phyloP scores from a whole-genome alignment of 92 coral and sea anemone species.

The Phymanthus crucifer region DNA sequence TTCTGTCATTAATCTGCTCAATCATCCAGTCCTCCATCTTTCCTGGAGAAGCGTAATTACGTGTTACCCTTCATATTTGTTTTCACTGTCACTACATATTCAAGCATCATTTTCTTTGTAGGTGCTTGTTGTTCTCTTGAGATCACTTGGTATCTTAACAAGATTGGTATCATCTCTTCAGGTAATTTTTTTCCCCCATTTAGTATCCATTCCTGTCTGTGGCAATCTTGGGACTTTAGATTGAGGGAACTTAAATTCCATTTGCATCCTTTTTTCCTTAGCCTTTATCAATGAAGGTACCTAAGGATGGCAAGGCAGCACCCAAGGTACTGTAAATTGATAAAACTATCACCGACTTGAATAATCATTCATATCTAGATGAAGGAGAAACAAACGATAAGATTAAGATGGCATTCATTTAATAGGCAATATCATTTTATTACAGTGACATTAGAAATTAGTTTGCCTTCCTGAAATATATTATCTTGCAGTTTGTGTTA shows the following conservation, averaged over 20 bases:
- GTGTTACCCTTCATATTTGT: too few relatives aligned
- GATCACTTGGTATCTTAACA: conserved; percentile 79
- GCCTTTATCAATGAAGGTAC: conserved; percentile 45
- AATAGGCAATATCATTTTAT: too few relatives aligned
- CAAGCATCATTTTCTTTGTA: conserved; percentile 1
- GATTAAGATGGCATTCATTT: too few relatives aligned
- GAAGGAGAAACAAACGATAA: too few relatives aligned
- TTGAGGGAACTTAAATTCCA: background rate
- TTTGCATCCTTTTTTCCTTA: background rate
- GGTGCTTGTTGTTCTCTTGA: conserved; percentile 71
- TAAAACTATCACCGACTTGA: background rate
- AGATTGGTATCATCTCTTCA: conserved; percentile 89
- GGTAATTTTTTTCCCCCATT: too few relatives aligned
- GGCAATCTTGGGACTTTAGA: too few relatives aligned
- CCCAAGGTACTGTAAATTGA: conserved; percentile 14
- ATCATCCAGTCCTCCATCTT: too few relatives aligned
- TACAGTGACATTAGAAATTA: too few relatives aligned
- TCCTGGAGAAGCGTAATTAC: too few relatives aligned
- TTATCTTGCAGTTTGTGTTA: background rate
- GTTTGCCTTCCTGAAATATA: too few relatives aligned
- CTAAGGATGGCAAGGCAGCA: conserved; percentile 19
- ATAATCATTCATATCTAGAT: background rate
- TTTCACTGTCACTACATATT: background rate
- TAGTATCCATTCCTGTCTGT: too few relatives aligned
- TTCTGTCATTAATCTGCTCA: too few relatives aligned